Evolutionary conservation across 2,113 vertebrate genomes (phyloP), one percentile per base, ranked within the genome.

Genomic region (Oostethus manadensis): DNA sequence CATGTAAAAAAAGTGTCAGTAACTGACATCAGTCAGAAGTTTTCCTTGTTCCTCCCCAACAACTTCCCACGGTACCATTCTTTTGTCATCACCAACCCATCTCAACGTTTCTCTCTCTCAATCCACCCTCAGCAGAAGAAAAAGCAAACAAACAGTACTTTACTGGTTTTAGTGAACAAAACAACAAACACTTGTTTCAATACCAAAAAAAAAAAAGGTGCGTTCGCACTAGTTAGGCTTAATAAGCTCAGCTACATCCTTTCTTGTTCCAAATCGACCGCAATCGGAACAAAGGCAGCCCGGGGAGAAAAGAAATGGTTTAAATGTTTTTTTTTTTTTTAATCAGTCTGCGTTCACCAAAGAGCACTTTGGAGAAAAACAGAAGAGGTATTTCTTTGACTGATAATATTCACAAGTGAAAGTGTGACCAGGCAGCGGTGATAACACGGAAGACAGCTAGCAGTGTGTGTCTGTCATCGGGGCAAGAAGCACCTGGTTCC

Each of bases 181-280:
- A 75, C 10, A 50, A 50, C 45, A 47, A 46, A 46, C 44, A 18
- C n/a, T 10, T 20, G 10, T 35, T 54, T 54, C 29, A 40, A n/a
- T 16, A 63, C 84, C 83, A 86, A 70, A 83, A 86, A 84, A 84
- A 86, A 70, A 82, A 86, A 92, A 88, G 87, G 89, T 92, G 89
- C 70, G 86, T 91, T 84, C 85, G 83, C 83, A 88, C 85, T 83
- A 71, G 83, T 88, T 89, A 86, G 82, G 76, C 70, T 86, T 81
- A 83, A 87, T 35, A 88, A 88, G 86, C 85, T 79, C 75, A 75
- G 80, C 81, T 81, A 84, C 80, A 78, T 82, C 75, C 61, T 56
- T 38, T 63, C 73, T 68, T 64, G 9, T 26, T 78, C 49, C 74
- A 75, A 62, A 64, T 62, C 61, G 76, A 64, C 78, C 63, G 50